These are phyloP conservation scores for Pteruthius melanotis DNA, from an alignment of 2,113 vertebrate genomes.

Conservation along the genomic window DNA sequence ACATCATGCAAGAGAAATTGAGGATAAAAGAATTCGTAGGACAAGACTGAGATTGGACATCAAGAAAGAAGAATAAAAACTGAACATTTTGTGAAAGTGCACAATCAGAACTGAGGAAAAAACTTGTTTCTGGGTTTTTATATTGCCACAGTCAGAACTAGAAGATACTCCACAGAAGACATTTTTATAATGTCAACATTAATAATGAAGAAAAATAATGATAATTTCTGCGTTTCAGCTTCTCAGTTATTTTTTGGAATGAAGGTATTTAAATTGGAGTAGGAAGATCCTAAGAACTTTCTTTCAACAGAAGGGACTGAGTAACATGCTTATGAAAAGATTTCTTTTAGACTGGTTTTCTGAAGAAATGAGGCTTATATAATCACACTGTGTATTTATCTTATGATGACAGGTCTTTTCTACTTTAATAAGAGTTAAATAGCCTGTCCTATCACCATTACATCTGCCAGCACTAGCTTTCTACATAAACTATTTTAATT, in stretches of 20 bases:
- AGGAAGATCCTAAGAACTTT: background rate
- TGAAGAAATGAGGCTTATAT: background rate
- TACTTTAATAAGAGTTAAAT: background rate
- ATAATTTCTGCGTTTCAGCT: background rate
- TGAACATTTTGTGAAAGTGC: background rate
- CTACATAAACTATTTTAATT: background rate
- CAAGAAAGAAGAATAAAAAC: background rate
- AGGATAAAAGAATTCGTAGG: background rate
- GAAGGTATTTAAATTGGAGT: background rate
- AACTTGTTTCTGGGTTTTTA: background rate
- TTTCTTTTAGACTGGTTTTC: background rate
- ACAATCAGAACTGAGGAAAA: background rate
- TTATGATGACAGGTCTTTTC: background rate
- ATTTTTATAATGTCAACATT: background rate
- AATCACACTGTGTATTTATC: background rate
- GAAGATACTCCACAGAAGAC: background rate
- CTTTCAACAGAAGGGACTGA: background rate
- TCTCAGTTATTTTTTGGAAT: background rate
- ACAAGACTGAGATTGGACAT: background rate
- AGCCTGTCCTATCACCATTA: background rate
- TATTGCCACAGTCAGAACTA: background rate
- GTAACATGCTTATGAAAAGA: background rate
- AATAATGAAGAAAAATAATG: background rate
- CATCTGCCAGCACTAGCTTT: background rate
- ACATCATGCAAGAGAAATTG: background rate